Conservation (phyloP, 35 echinoderm and acorn worm genomes). For the Holothuria glaberrima region DNA sequence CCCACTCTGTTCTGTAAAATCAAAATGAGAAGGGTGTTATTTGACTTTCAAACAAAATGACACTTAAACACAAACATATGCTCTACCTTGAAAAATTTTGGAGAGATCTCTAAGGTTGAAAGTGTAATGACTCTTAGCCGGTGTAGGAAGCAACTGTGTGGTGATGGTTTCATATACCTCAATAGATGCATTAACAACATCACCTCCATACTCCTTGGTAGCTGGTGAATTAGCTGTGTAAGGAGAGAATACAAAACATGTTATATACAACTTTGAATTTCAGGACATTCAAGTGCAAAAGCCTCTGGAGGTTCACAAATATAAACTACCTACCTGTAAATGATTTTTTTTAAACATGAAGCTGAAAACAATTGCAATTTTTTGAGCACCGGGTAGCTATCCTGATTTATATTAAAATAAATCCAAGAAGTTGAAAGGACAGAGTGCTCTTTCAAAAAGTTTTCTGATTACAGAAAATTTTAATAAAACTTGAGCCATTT, state of each 20-base stretch:
- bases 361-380: too few relatives aligned
- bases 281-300: too few relatives aligned
- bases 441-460: too few relatives aligned
- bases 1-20: background rate
- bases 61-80: background rate
- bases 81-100: constrained; percentile 96
- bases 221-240: background rate
- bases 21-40: background rate
- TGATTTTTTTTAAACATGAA: too few relatives aligned
- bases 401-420: too few relatives aligned
- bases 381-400: too few relatives aligned
- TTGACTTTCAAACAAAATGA: background rate
- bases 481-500: too few relatives aligned
- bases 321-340: too few relatives aligned
- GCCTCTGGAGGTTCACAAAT: too few relatives aligned
- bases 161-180: constrained; percentile 93
- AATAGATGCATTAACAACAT: constrained; percentile 84
- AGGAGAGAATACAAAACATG: background rate
- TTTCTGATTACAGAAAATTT: too few relatives aligned
- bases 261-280: background rate
- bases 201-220: constrained; percentile 51
- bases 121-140: constrained; percentile 99
- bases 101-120: constrained; percentile 98
- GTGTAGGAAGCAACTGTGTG: constrained; percentile 96
- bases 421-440: too few relatives aligned